Percentiles rank a stretch among this genome's conserved stretches.
Evolutionary conservation across 2,113 vertebrate genomes (phyloP).

Genomic region (Oxygymnocypris stewartii): DNA sequence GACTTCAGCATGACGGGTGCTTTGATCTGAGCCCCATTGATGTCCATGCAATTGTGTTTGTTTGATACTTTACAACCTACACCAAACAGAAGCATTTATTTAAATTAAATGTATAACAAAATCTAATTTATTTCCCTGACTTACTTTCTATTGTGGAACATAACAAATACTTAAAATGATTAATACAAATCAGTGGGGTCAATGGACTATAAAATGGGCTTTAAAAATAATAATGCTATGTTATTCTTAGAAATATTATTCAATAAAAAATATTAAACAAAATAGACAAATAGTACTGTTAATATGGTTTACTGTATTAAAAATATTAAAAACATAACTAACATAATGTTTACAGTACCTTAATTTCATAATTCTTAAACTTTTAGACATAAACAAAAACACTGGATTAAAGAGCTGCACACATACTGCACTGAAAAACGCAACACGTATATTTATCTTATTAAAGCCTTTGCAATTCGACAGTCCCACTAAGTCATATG

Average conservation of each 20-base stretch:
- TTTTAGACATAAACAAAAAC: not conserved
- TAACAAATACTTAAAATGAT: not conserved
- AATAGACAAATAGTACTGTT: not conserved
- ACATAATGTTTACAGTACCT: not conserved
- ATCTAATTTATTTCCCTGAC: not conserved
- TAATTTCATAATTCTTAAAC: not conserved
- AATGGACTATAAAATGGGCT: no score
- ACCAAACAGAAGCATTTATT: not conserved
- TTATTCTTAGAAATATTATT: no score
- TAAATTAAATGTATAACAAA: not conserved
- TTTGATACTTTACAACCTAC: not conserved
- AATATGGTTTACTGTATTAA: not conserved
- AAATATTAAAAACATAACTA: not conserved
- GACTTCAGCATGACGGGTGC: not conserved
- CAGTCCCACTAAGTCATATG: not conserved
- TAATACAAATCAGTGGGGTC: not conserved
- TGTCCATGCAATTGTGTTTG: not conserved
- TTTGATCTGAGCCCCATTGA: not conserved
- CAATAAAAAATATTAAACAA: not conserved
- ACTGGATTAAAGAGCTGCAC: not conserved
- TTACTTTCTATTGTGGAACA: not conserved
- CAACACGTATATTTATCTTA: not conserved
- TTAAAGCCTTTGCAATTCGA: not conserved
- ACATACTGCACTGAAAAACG: not conserved
- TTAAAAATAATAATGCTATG: not conserved